Conservation (phyloP, 2,797 vertebrate species). For the Holocentrus rufus region DNA sequence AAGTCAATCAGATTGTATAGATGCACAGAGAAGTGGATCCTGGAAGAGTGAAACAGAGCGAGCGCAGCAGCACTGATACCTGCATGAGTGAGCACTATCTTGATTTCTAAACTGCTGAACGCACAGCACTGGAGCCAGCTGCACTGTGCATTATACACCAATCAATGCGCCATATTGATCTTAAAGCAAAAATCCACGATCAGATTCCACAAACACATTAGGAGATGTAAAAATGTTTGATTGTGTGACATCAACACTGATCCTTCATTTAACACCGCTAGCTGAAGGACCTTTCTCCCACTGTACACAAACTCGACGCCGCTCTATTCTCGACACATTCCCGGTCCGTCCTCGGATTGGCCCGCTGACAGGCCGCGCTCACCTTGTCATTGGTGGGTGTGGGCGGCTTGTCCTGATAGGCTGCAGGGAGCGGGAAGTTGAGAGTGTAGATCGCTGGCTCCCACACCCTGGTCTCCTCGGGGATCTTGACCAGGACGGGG, state of each 20-base stretch:
- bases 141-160: not conserved
- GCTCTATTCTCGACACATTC: not conserved
- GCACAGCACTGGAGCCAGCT: not conserved
- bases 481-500: conserved; percentile 82
- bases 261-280: no score
- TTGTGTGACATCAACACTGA: conserved; percentile 11
- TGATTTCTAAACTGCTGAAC: conserved; percentile 29
- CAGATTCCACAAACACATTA: not conserved
- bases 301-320: no score
- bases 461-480: conserved; percentile 81
- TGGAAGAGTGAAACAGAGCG: not conserved
- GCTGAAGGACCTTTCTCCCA: no score
- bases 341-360: not conserved
- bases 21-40: not conserved
- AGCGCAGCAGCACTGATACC: not conserved
- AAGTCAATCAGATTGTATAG: no score
- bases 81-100: conserved; percentile 4
- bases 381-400: conserved; percentile 82
- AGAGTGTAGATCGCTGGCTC: conserved; percentile 82
- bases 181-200: not conserved
- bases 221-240: conserved; percentile 18
- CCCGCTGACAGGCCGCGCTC: conserved; percentile 20
- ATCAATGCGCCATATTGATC: conserved; percentile 24
- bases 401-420: conserved; percentile 79
- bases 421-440: conserved; percentile 80